Evolutionary conservation across 2,113 vertebrate genomes (phyloP).

Genomic region (Anoplopoma fimbria): DNA sequence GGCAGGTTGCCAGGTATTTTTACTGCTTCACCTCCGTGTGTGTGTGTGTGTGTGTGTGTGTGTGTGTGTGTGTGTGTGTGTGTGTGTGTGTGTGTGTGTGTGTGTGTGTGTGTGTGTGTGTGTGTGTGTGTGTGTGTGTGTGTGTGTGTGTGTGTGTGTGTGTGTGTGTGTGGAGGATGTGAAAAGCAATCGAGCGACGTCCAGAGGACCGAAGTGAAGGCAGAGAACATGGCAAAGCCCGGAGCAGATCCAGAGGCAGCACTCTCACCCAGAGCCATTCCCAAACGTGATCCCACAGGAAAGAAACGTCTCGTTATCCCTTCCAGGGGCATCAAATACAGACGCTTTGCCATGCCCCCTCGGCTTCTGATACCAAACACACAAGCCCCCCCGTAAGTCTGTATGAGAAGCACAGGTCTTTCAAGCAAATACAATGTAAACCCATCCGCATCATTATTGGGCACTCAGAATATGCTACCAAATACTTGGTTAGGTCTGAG

Average conservation of each 20-base stretch:
- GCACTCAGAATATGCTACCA: no score
- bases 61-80: no score
- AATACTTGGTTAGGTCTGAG: no score
- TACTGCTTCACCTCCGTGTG: no score
- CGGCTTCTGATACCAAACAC: no score
- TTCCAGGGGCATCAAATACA: neutral
- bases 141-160: conserved; percentile 15
- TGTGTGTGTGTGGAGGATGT: conserved; percentile 41
- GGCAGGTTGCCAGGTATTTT: no score
- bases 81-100: neutral
- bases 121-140: neutral
- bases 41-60: no score
- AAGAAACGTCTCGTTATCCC: neutral
- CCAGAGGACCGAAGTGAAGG: conserved; percentile 43
- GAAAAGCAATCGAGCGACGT: conserved; percentile 64
- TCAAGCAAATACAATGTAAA: no score
- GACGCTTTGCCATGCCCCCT: neutral
- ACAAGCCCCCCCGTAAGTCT: no score
- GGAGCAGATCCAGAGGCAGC: conserved; percentile 52
- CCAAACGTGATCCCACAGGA: neutral
- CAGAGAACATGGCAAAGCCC: conserved; percentile 67
- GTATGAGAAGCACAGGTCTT: no score
- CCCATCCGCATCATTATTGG: no score
- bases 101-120: no score
- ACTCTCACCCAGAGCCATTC: neutral